Base-by-base conservation (phyloP, 2,888 invertebrate genomes). In the Dione juno region DNA sequence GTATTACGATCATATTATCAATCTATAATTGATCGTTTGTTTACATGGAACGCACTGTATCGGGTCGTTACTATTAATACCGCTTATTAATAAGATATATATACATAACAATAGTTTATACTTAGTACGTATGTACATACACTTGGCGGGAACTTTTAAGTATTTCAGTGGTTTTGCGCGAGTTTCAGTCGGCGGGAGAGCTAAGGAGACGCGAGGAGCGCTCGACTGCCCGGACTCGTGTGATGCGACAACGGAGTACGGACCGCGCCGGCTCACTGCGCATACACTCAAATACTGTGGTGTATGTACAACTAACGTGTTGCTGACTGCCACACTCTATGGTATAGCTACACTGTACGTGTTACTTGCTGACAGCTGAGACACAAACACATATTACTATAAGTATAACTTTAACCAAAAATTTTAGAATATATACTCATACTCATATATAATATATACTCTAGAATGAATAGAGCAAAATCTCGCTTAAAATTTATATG, bases 251-350 rank as follows among this genome's bases (percentile, higher is more conserved):
- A 48, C 40, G 58, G 72, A 64, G 21, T 52, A 48, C 40, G 58
- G 72, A 64, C 28, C 79, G 88, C 87, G 89, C 85, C 85, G 86
- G 57, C 79, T 76, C 84, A 85, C 88, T 90, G 90, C 90, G 91
- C 90, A 89, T 82, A 82, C 81, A 79, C 79, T 68, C 90, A 88
- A 82, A 81, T 80, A 78, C 79, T 66, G 63, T 72, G 52, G 54
- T 19, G 43, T 45, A 35, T 48, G 63, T 37, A 19, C 37, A 14
- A 14, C 37, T 40, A 69, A 72, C 70, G 58, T 72, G 72, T 72
- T 67, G 72, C 72, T 70, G 35, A 76, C 76, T 72, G 76, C 77
- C 67, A 67, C 37, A 16, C 63, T 58, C 45, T 59, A 59, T 43
- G 43, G 59, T 41, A 40, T 58, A 58, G 19, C 40, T 41, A 45